Base-by-base conservation (phyloP, 64 coral and sea anemone genomes). In the Pachyseris speciosa region DNA sequence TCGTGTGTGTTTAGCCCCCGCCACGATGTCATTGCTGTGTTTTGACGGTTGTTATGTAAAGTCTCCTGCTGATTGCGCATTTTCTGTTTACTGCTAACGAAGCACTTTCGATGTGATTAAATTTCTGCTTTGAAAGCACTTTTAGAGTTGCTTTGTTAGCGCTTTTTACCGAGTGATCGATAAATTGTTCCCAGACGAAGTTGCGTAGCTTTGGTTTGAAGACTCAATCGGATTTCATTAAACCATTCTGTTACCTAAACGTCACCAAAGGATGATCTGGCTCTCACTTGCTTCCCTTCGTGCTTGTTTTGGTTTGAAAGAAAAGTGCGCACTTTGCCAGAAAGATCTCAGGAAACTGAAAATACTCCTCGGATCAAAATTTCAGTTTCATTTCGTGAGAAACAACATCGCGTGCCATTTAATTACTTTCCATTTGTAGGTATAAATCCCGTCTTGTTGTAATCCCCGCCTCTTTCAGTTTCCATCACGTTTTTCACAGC, bases 91-190 rank as follows among this genome's bases (percentile, higher is more conserved):
- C 52, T 22, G 37, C 37, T 8, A 42, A 43, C 37, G 20, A 22
- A 45, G 40, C 44, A 76, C 42, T 76, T 76, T 44, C 42, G 42
- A 79, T 7, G 51, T 51, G 47, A 58, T 57, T 11, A 37, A 79
- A 58, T 79, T 55, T 58, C 16, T 79, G 75, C 75, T 53, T 37
- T 27, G 28, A 19, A 79, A 38, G 75, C 75, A 51, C 5, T 79
- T 79, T 79, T 0, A 38, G 20, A 34, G 49, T 0, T 76, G 44
- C 44, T 75, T 7, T 27, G 8, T 1, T 41, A 17, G 69, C 69
- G 9, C 36, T 38, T 38, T 44, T n/a, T n/a, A n/a, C 7, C 20
- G 33, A 13, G 24, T 43, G 3, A 44, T 44, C 45, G 40, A 26
- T 24, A 44, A 74, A 10, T 10, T 74, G 70, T 74, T 40, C 8